Evolutionary conservation across 2,113 vertebrate genomes (phyloP).

Genomic region (Toxostoma redivivum): DNA sequence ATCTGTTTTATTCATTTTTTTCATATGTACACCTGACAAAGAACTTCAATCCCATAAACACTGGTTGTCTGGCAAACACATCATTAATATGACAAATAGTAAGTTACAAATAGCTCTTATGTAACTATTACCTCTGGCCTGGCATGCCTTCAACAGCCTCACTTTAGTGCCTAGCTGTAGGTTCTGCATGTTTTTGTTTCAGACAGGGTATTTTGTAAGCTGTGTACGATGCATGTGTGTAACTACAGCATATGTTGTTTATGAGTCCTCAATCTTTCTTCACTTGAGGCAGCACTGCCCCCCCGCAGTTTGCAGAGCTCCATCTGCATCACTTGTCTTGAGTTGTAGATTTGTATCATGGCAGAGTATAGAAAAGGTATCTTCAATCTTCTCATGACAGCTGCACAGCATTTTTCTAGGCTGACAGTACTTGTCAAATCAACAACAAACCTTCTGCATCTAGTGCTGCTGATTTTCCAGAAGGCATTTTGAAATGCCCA

Average conservation of each 20-base stretch:
- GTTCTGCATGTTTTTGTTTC: not conserved
- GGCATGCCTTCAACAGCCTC: not conserved
- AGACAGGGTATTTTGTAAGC: not conserved
- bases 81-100: not conserved
- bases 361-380: not conserved
- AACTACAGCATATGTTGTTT: constrained; percentile 1
- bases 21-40: not conserved
- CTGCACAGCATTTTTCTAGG: not conserved
- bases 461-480: not conserved
- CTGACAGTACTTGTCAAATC: not conserved
- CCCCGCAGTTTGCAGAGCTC: not conserved
- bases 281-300: not conserved
- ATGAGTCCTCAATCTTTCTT: not conserved
- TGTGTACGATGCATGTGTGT: not conserved
- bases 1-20: not conserved
- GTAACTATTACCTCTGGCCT: not conserved
- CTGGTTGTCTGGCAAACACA: not conserved
- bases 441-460: not conserved
- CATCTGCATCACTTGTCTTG: not conserved
- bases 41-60: not conserved
- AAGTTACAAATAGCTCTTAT: not conserved
- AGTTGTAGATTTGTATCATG: not conserved
- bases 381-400: not conserved
- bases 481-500: not conserved
- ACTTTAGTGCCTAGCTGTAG: not conserved